Conservation (phyloP, 2,797 vertebrate species). For the Cryptoblepharus egeriae region DNA sequence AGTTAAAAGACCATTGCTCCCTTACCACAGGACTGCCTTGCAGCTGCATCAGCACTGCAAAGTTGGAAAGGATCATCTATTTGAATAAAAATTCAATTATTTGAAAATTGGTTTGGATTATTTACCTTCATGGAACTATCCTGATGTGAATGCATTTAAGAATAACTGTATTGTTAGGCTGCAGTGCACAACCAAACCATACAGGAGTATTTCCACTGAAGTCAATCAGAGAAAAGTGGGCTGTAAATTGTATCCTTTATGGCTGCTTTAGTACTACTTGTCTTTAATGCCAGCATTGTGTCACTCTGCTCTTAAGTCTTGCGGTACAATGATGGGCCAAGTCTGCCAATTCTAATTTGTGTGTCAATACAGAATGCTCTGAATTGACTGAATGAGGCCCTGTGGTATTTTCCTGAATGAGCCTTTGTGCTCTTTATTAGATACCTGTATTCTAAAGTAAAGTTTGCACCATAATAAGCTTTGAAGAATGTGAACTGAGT, state of each 20-base stretch:
- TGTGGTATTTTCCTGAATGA: slow-evolving; percentile 9
- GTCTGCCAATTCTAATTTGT: slow-evolving; percentile 19
- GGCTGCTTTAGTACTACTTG: background rate
- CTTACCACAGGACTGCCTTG: too few species aligned
- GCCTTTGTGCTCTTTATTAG: slow-evolving; percentile 13
- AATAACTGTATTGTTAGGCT: background rate
- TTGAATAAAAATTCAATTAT: background rate
- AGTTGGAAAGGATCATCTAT: background rate
- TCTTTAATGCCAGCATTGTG: background rate
- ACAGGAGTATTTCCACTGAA: background rate
- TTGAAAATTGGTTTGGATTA: background rate
- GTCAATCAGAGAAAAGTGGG: background rate
- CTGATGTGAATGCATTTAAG: background rate
- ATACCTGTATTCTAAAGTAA: slow-evolving; percentile 32
- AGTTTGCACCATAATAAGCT: background rate
- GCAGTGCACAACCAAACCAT: background rate
- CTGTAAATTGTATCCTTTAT: slow-evolving; percentile 9
- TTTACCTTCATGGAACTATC: background rate
- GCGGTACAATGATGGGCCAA: background rate
- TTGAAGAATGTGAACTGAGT: slow-evolving; percentile 1
- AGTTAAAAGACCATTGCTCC: too few species aligned
- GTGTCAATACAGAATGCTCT: slow-evolving; percentile 35
- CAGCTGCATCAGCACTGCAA: too few species aligned
- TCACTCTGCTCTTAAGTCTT: slow-evolving; percentile 26
- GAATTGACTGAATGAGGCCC: slow-evolving; percentile 18